Conservation (phyloP, 2,113 vertebrate genomes). For the Physeter macrocephalus region DNA sequence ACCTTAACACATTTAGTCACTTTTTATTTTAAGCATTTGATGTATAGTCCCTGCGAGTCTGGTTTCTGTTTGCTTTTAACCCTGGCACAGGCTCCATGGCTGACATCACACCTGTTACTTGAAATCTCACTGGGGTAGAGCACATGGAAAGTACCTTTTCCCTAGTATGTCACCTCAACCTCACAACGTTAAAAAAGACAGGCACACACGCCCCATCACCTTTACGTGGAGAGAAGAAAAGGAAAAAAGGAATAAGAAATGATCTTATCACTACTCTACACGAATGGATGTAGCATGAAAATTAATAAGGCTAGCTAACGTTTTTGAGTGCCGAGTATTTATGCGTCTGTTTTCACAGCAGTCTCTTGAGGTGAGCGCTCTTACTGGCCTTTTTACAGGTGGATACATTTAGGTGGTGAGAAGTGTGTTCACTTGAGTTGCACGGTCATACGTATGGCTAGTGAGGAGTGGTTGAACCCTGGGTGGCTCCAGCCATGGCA, state of each 20-base stretch:
- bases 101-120: slow-evolving; percentile 37
- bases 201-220: too few species aligned
- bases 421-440: background rate
- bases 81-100: background rate
- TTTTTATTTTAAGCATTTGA: slow-evolving; percentile 47
- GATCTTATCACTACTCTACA: background rate
- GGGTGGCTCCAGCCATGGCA: background rate
- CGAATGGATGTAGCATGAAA: background rate
- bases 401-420: background rate
- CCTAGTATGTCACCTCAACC: background rate
- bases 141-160: slow-evolving; percentile 44
- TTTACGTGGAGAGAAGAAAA: background rate
- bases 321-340: background rate
- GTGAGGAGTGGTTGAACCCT: background rate
- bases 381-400: background rate
- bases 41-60: background rate
- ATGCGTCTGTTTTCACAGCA: background rate
- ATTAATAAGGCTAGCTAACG: background rate
- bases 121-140: slow-evolving; percentile 4
- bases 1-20: background rate
- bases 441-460: background rate
- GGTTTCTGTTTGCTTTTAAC: slow-evolving; percentile 47
- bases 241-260: background rate
- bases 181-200: background rate
- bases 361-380: background rate